phyloP scores from a whole-genome alignment of 2,113 vertebrate genomes.

The Proterorhinus semilunaris region DNA sequence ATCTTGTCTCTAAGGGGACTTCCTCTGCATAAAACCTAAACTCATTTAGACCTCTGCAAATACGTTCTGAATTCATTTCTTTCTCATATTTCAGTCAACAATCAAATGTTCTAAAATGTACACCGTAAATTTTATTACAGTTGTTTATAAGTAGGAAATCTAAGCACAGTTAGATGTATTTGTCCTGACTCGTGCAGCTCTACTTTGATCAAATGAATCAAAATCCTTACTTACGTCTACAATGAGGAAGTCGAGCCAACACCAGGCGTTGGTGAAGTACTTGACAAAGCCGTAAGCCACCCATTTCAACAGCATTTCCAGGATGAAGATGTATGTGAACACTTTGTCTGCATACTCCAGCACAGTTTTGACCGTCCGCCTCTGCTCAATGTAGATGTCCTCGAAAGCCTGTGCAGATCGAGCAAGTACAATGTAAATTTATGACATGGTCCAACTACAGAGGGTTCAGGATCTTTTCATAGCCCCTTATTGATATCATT shows the following conservation, averaged over 20 bases:
- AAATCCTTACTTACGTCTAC: slow-evolving; percentile 88
- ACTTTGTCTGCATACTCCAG: slow-evolving; percentile 97
- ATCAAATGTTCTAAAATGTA: too few relatives aligned
- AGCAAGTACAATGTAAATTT: not conserved
- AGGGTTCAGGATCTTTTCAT: too few relatives aligned
- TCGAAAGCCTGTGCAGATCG: slow-evolving; percentile 86
- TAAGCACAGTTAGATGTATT: too few relatives aligned
- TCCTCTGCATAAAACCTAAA: too few relatives aligned
- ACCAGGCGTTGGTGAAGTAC: slow-evolving; percentile 99
- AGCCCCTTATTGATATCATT: too few relatives aligned
- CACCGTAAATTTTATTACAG: too few relatives aligned
- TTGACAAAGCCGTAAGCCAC: slow-evolving; percentile 95
- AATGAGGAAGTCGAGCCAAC: slow-evolving; percentile 98
- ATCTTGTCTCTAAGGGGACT: too few relatives aligned
- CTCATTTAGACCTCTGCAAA: too few relatives aligned
- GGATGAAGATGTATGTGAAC: slow-evolving; percentile 96
- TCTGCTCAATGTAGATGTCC: slow-evolving; percentile 95
- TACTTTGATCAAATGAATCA: not conserved
- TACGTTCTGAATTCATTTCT: too few relatives aligned
- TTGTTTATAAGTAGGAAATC: too few relatives aligned
- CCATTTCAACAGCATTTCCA: slow-evolving; percentile 99
- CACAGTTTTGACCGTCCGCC: slow-evolving; percentile 91
- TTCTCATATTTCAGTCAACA: too few relatives aligned
- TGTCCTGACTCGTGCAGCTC: too few relatives aligned
- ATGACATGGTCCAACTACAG: not conserved